Conservation (phyloP, 2,797 vertebrate species). For the Lithobates sylvaticus region DNA sequence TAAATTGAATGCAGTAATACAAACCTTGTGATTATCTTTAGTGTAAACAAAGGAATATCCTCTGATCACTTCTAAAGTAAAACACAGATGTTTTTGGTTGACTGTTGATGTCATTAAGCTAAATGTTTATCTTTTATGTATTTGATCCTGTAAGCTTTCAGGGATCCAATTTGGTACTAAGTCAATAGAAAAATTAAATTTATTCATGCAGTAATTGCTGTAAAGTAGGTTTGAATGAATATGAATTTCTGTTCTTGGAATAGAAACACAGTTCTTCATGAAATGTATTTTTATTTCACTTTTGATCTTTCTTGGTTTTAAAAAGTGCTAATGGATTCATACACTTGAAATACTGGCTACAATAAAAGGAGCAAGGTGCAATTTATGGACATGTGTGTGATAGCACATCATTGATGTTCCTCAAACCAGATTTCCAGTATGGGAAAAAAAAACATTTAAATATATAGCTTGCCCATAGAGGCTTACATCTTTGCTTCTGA, state of each 20-base stretch:
- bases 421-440: not conserved
- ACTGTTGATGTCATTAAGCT: conserved; percentile 71
- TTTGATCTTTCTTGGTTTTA: not conserved
- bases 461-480: not conserved
- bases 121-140: conserved; percentile 75
- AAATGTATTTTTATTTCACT: conserved; percentile 4
- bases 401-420: not conserved
- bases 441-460: not conserved
- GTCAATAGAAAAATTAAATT: conserved; percentile 68
- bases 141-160: conserved; percentile 71
- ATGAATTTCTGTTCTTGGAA: conserved; percentile 40
- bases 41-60: conserved; percentile 76
- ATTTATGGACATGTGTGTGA: not conserved
- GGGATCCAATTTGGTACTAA: conserved; percentile 70
- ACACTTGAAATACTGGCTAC: not conserved
- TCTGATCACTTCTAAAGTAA: conserved; percentile 73
- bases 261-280: conserved; percentile 33
- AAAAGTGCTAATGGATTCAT: conserved; percentile 5
- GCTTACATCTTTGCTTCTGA: not conserved
- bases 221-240: conserved; percentile 47
- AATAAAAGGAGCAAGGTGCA: not conserved
- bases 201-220: conserved; percentile 58
- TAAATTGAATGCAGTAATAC: conserved; percentile 87
- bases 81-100: conserved; percentile 73
- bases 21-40: conserved; percentile 78